Evolutionary conservation across 2,113 vertebrate genomes (phyloP).

Genomic region (Grantiella picta): DNA sequence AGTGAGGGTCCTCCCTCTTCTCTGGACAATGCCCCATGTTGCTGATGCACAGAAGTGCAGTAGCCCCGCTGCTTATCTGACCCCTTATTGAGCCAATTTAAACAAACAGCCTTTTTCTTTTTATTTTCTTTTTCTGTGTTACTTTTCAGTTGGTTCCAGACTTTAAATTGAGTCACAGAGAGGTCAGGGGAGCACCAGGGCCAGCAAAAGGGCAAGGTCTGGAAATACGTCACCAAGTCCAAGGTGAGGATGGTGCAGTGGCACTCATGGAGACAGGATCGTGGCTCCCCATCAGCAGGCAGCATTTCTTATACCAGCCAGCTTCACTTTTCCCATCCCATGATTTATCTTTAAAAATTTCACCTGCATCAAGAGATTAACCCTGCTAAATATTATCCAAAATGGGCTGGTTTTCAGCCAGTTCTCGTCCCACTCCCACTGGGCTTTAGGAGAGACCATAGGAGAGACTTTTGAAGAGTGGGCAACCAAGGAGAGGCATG

Average conservation of each 20-base stretch:
- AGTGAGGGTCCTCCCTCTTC: background rate
- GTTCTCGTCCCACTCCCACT: background rate
- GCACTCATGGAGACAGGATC: fast-evolving
- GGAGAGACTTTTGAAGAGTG: no score
- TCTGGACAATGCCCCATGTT: background rate
- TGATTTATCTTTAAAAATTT: background rate
- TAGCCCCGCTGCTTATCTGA: background rate
- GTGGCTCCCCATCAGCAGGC: fast-evolving
- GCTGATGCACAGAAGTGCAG: background rate
- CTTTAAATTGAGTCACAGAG: background rate
- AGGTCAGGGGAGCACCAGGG: background rate
- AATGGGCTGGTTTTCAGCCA: background rate
- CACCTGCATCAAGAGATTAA: background rate
- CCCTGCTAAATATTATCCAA: background rate
- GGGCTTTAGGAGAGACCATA: no score
- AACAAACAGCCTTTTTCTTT: background rate
- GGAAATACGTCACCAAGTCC: background rate
- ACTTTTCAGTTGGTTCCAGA: slow-evolving; percentile 6
- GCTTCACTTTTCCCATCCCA: background rate
- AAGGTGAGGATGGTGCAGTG: background rate
- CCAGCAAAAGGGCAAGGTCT: background rate
- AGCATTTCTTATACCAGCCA: background rate
- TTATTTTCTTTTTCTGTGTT: background rate
- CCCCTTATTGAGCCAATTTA: background rate
- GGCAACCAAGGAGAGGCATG: background rate